Percentiles rank a stretch among this genome's conserved stretches.
Conservation (phyloP, 2,113 vertebrate genomes). For the Microtus oregoni region DNA sequence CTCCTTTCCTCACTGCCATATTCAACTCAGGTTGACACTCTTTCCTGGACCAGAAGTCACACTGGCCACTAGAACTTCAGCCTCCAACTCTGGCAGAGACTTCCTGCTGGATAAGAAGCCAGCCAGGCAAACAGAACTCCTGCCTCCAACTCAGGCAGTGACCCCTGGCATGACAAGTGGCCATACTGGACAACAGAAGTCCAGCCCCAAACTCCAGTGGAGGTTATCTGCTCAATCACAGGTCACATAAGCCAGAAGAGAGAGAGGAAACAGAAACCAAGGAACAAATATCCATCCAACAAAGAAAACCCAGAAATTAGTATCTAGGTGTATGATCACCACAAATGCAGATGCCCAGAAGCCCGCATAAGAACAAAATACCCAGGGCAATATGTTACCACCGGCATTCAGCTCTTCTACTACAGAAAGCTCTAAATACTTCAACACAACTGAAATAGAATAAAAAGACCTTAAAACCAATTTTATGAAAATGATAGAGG, state of each 20-base stretch:
- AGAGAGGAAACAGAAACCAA: not conserved
- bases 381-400: not conserved
- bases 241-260: not conserved
- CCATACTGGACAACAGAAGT: not conserved
- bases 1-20: not conserved
- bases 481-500: not conserved
- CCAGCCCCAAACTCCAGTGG: not conserved
- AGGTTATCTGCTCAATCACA: not conserved
- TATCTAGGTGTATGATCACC: not conserved
- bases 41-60: not conserved
- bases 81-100: not conserved
- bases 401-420: not conserved
- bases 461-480: not conserved
- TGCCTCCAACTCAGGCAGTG: not conserved
- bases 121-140: not conserved
- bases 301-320: not conserved
- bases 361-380: not conserved
- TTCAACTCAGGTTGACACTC: not conserved
- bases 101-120: not conserved
- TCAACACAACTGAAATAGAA: not conserved
- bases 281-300: not conserved
- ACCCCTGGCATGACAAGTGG: not conserved
- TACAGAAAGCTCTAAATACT: not conserved
- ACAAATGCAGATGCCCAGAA: not conserved
- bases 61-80: not conserved